Conservation (phyloP, 2,113 vertebrate species). For the Aleadryas rufinucha region DNA sequence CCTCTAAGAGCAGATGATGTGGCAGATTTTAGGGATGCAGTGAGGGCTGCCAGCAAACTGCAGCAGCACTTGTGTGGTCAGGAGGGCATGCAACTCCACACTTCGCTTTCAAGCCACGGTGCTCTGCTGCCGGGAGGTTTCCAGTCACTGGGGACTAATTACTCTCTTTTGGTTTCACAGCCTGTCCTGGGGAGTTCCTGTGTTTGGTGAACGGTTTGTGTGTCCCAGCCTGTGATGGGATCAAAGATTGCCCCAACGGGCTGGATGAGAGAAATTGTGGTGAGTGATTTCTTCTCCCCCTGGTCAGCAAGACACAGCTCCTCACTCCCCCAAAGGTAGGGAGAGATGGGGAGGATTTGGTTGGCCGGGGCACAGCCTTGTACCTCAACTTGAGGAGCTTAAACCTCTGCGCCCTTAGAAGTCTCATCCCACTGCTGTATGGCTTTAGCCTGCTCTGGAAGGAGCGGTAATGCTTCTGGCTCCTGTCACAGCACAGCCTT, state of each 20-base stretch:
- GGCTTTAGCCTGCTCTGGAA: background rate
- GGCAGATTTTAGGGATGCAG: background rate
- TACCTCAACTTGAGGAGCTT: background rate
- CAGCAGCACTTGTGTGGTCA: background rate
- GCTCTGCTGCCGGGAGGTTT: background rate
- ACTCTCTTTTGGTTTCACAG: constrained; percentile 59
- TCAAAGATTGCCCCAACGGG: constrained; percentile 89
- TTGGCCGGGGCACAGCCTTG: background rate
- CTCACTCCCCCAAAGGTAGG: background rate
- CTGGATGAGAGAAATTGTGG: constrained; percentile 93
- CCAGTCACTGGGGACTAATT: background rate
- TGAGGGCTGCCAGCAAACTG: background rate
- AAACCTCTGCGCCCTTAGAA: background rate
- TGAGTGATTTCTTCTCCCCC: constrained; percentile 45
- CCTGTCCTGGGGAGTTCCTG: constrained; percentile 88
- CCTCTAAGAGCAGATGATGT: background rate
- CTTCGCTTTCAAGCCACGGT: background rate
- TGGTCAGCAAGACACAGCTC: background rate
- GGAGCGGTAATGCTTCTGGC: background rate
- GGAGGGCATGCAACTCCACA: background rate
- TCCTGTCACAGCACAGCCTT: background rate
- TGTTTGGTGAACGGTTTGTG: constrained; percentile 86
- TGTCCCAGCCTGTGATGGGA: constrained; percentile 87
- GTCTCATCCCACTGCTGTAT: background rate
- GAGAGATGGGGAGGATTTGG: background rate